These are phyloP conservation scores for Gambusia affinis DNA, from an alignment of 2,113 vertebrate species.

Conservation along the genomic window DNA sequence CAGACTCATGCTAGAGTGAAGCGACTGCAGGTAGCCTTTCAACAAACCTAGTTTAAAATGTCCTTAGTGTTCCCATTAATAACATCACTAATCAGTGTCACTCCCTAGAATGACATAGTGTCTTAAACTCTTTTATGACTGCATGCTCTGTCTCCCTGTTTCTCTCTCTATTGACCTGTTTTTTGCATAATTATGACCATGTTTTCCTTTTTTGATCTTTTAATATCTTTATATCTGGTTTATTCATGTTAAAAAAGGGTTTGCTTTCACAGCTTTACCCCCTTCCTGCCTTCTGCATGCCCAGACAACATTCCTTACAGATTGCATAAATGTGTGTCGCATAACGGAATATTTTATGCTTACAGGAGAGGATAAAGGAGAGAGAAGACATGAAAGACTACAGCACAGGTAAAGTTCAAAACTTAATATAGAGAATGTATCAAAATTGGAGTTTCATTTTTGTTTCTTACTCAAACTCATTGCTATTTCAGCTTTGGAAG, in stretches of 20 bases:
- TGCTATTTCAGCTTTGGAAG: constrained; percentile 68
- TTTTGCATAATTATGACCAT: constrained; percentile 31
- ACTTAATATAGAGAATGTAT: neutral
- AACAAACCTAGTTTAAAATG: neutral
- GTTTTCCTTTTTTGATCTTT: constrained; percentile 17
- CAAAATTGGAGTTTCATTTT: neutral
- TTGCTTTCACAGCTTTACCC: constrained; percentile 53
- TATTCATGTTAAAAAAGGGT: constrained; percentile 10
- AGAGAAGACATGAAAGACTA: constrained; percentile 52
- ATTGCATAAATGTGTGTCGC: constrained; percentile 30
- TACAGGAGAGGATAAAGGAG: constrained; percentile 70
- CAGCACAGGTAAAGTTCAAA: constrained; percentile 70
- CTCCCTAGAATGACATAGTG: constrained; percentile 25
- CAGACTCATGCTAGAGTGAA: neutral
- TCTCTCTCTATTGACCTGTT: constrained; percentile 6
- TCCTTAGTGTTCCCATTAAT: neutral
- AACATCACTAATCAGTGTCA: constrained; percentile 16
- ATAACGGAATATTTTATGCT: constrained; percentile 69
- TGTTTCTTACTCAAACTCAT: constrained; percentile 23
- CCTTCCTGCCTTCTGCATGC: constrained; percentile 65
- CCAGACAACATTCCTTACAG: constrained; percentile 71
- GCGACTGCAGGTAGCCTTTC: too few species aligned
- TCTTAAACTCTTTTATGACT: constrained; percentile 28
- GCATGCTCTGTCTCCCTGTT: constrained; percentile 16
- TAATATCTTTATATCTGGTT: constrained; percentile 34